Evolutionary conservation across 2,113 vertebrate genomes (phyloP), one percentile per base, ranked within the genome.

Genomic region (Falco punctatus): DNA sequence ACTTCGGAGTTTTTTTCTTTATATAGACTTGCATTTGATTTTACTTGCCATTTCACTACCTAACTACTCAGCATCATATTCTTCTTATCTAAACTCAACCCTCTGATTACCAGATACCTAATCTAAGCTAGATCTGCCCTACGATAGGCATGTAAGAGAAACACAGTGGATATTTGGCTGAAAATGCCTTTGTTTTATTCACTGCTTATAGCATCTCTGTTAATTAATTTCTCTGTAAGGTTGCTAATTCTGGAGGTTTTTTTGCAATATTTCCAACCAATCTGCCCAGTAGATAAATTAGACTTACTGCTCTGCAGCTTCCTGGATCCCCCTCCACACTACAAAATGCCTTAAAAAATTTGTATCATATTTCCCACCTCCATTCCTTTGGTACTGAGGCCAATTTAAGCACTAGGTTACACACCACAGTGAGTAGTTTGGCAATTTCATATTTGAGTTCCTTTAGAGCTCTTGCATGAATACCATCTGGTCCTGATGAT

Each of bases 391-490:
- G 46, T 66, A 66, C 51, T 81, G 77, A 86, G 75, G 90, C 49
- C 38, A 92, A 54, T 92, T 94, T 89, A 91, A 92, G 73, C 55
- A 54, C 67, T 89, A 88, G 46, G 67, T 91, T 91, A 49, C 86
- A 92, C 70, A 70, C 77, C 73, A 78, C 90, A 89, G 81, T 86
- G 77, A 84, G 33, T 89, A 91, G 87, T 89, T 92, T 81, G 69
- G 64, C 55, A 94, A 78, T 92, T 96, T 97, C 51, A 66, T 94
- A 95, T 96, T 38, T 87, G 81, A 92, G 40, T 81, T 95, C 59
- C 87, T 92, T 91, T 77, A 81, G 69, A 89, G 55, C 40, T 86
- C 79, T 92, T 90, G 91, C 82, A 51, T 90, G 61, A 90, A 78
- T 77, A 67, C 33, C 65, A 79, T 88, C 70, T 92, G 81, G 51